Evolutionary conservation across 2,113 vertebrate genomes (phyloP).

Genomic region (Mobula birostris): DNA sequence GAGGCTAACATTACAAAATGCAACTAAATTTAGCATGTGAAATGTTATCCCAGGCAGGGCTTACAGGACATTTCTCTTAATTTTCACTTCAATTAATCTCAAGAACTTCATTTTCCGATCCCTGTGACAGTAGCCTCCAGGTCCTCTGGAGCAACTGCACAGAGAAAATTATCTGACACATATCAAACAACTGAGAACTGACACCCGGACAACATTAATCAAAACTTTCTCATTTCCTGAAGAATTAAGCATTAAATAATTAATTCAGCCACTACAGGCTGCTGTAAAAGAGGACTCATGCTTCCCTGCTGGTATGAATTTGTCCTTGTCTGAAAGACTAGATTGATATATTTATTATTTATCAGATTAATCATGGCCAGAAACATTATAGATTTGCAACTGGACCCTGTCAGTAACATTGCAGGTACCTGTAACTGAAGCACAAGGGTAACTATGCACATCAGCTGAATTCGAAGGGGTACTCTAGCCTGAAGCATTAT

Average conservation of each 20-base stretch:
- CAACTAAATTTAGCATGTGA: constrained; percentile 53
- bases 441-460: constrained; percentile 45
- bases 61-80: constrained; percentile 62
- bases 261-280: constrained; percentile 90
- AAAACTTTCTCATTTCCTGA: constrained; percentile 96
- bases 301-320: constrained; percentile 97
- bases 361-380: constrained; percentile 98
- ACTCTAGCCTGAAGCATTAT: constrained; percentile 50
- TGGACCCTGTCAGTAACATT: constrained; percentile 58
- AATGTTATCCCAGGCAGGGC: constrained; percentile 61
- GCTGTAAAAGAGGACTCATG: constrained; percentile 83
- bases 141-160: constrained; percentile 66
- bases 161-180: constrained; percentile 85
- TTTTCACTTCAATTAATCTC: constrained; percentile 87
- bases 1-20: constrained; percentile 63
- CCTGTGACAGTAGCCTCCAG: constrained; percentile 83
- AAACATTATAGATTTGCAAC: constrained; percentile 81
- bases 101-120: constrained; percentile 80
- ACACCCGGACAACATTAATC: constrained; percentile 92
- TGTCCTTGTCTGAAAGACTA: constrained; percentile 98
- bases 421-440: constrained; percentile 52
- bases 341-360: constrained; percentile 99
- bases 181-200: constrained; percentile 89
- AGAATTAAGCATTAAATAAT: constrained; percentile 99
- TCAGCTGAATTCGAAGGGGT: constrained; percentile 47